Conservation (phyloP, 1,140 invertebrate genomes). For the Zaprionus tsacasi region DNA sequence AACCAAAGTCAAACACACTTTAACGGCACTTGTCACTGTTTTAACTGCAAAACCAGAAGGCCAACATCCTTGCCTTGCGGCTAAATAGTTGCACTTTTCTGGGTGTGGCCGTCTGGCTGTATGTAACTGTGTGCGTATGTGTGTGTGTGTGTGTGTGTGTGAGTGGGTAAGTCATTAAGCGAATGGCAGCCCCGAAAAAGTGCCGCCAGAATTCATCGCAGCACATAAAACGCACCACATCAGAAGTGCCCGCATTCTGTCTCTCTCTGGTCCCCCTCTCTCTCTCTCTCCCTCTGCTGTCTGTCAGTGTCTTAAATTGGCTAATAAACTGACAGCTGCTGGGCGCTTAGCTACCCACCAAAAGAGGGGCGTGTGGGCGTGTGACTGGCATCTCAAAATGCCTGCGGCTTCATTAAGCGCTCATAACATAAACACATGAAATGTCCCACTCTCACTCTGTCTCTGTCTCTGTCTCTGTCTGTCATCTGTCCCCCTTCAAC, state of each 20-base stretch:
- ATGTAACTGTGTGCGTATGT: not conserved
- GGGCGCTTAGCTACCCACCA: conserved; percentile 11
- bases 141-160: conserved; percentile 14
- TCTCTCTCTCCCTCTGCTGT: not conserved
- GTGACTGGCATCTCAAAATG: conserved; percentile 66
- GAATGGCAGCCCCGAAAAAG: conserved; percentile 68
- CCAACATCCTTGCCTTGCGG: conserved; percentile 21
- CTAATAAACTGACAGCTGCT: conserved; percentile 76
- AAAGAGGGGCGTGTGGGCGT: conserved; percentile 33
- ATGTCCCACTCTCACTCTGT: conserved; percentile 14
- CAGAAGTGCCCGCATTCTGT: conserved; percentile 30
- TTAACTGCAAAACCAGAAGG: conserved; percentile 41
- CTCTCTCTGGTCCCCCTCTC: not conserved
- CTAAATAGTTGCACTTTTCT: conserved; percentile 72
- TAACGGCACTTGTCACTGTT: conserved; percentile 63
- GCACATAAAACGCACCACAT: conserved; percentile 79
- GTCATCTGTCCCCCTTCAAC: not conserved
- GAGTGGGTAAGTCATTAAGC: conserved; percentile 66
- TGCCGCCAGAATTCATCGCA: conserved; percentile 76
- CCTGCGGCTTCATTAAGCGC: conserved; percentile 75
- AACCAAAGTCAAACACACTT: conserved; percentile 73
- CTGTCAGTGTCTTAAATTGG: conserved; percentile 74
- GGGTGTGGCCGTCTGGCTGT: conserved; percentile 30
- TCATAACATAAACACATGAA: conserved; percentile 71
- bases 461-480: not conserved